Evolutionary conservation across 2,113 vertebrate genomes (phyloP).

Genomic region (Thomomys bottae): DNA sequence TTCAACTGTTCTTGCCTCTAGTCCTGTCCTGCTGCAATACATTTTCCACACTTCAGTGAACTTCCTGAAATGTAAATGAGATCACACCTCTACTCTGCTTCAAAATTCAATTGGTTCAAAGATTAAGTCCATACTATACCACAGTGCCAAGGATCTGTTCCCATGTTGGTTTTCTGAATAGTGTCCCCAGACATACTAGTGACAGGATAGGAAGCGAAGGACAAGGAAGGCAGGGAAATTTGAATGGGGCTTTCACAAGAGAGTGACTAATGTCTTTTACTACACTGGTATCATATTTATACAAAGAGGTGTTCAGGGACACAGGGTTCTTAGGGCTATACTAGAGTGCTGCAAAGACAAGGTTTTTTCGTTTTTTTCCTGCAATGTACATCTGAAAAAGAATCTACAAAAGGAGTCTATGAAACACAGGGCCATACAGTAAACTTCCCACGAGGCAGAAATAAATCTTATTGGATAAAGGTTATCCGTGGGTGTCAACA

Average conservation of each 20-base stretch:
- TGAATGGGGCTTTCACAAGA: background rate
- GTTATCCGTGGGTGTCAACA: background rate
- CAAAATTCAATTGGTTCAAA: constrained; percentile 47
- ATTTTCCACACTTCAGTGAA: constrained; percentile 30
- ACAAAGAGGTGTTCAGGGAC: background rate
- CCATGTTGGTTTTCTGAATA: background rate
- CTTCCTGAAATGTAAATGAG: constrained; percentile 61
- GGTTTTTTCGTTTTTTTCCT: constrained; percentile 26
- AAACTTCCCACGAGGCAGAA: background rate
- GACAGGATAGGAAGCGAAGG: background rate
- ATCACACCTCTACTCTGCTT: constrained; percentile 19
- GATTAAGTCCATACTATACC: background rate
- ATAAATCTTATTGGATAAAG: background rate
- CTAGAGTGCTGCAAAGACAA: background rate
- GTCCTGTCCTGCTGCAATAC: background rate
- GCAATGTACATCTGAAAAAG: background rate
- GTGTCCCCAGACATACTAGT: background rate
- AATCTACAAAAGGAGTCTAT: background rate
- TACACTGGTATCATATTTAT: background rate
- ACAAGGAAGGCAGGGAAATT: background rate
- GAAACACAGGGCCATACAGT: background rate
- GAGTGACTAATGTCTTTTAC: background rate
- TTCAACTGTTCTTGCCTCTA: background rate
- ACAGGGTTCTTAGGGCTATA: background rate
- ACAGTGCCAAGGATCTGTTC: background rate